Percentiles rank a stretch among this genome's conserved stretches.
These are phyloP conservation scores for Takifugu flavidus DNA, from an alignment of 2,113 vertebrate species.

Conservation along the genomic window DNA sequence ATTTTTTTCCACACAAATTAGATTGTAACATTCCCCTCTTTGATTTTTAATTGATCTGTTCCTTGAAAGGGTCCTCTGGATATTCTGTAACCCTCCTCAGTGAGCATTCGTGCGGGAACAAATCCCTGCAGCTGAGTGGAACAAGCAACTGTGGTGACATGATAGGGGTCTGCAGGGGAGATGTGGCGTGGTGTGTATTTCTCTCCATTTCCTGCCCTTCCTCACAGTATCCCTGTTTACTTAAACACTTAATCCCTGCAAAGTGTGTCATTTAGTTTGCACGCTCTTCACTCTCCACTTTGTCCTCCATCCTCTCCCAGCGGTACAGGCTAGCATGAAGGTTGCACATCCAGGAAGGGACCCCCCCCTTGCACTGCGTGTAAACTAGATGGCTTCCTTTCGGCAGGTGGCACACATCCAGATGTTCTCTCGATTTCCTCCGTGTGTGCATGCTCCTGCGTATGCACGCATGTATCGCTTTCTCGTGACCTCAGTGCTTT, in stretches of 20 bases:
- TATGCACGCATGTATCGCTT: conserved; percentile 56
- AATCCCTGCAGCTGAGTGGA: conserved; percentile 46
- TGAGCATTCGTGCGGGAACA: conserved; percentile 33
- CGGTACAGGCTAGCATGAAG: conserved; percentile 65
- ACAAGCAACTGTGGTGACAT: conserved; percentile 52
- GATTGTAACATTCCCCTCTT: background rate
- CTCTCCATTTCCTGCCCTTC: conserved; percentile 51
- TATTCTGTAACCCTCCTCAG: conserved; percentile 6
- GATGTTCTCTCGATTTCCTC: conserved; percentile 71
- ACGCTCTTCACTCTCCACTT: conserved; percentile 69
- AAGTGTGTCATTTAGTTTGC: conserved; percentile 72
- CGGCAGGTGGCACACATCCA: conserved; percentile 74
- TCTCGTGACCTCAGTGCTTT: conserved; percentile 68
- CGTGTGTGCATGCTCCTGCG: conserved; percentile 43
- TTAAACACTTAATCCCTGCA: conserved; percentile 66
- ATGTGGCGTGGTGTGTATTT: conserved; percentile 46
- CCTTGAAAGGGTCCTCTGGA: too few species aligned
- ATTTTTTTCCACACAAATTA: background rate
- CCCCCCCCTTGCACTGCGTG: conserved; percentile 59
- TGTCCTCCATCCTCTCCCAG: conserved; percentile 67
- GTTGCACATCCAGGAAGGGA: conserved; percentile 73
- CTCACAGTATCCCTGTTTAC: conserved; percentile 64
- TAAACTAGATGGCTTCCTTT: conserved; percentile 77
- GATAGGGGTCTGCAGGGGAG: conserved; percentile 38
- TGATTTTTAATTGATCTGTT: background rate